Base-by-base conservation (phyloP, 1,140 invertebrate genomes). In the Bombyx mori region DNA sequence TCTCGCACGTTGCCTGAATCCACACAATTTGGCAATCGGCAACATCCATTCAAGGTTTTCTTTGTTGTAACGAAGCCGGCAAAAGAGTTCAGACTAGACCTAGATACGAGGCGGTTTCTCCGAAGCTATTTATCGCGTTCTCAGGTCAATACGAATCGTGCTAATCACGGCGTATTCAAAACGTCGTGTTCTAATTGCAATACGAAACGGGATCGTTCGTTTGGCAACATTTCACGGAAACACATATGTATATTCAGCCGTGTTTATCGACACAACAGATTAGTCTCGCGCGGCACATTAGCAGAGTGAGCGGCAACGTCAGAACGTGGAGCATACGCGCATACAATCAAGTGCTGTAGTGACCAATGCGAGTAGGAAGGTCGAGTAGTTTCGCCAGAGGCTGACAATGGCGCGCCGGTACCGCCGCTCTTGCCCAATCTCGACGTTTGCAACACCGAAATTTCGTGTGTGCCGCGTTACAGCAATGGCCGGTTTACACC, bases 351-450 rank as follows among this genome's bases (percentile, higher is more conserved):
- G 75, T 79, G 74, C 73, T 35, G 69, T 73, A 76, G 63, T 81
- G 77, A 70, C 75, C 76, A 79, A 81, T 79, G 67, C 61, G 71
- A 71, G 68, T 71, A 72, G 79, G 77, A 85, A 85, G 82, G 82
- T 82, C 82, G 75, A 64, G 65, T 64, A 60, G 75, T 82, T 82
- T 79, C 79, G 79, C 77, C 75, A 81, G 71, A 60, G 65, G 63
- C 77, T 74, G 76, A 81, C 79, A 85, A 81, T 82, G 78, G 73
- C 72, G 58, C 64, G 69, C 66, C 69, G 65, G 71, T 67, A 69
- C 71, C 71, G 59, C 58, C 63, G 73, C 60, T 65, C 54, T 85
- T 81, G 78, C 79, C 69, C 71, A 82, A 85, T 65, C 46, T 63
- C 63, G 65, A 54, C 54, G 78, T 77, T 82, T 81, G 78, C 79